phyloP scores from a whole-genome alignment of 2,113 vertebrate genomes.

The Dicerorhinus sumatrensis region DNA sequence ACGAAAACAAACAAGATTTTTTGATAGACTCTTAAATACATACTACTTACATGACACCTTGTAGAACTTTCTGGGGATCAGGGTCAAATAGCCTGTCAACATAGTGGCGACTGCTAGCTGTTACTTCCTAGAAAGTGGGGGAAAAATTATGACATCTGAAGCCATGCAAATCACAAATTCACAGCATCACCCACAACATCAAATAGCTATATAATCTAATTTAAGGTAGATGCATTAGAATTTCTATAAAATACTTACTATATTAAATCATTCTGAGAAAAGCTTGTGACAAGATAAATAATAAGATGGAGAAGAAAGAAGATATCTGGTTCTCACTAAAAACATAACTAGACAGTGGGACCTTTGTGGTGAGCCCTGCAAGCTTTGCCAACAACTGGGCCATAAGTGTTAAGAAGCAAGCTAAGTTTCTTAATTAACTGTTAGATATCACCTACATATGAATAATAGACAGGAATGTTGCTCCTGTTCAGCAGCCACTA shows the following conservation, averaged over 20 bases:
- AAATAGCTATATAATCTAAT: slow-evolving; percentile 48
- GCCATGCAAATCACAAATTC: slow-evolving; percentile 78
- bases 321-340: background rate
- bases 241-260: slow-evolving; percentile 23
- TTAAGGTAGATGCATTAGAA: slow-evolving; percentile 47
- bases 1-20: slow-evolving; percentile 74
- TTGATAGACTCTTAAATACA: slow-evolving; percentile 78
- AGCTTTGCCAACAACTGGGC: background rate
- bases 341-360: background rate
- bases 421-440: slow-evolving; percentile 27
- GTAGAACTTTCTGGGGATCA: slow-evolving; percentile 98
- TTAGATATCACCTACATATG: background rate
- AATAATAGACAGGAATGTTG: background rate
- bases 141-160: slow-evolving; percentile 83
- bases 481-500: background rate
- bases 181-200: slow-evolving; percentile 60
- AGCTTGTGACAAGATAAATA: slow-evolving; percentile 5
- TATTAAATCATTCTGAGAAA: slow-evolving; percentile 45
- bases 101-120: slow-evolving; percentile 99
- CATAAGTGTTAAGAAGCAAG: background rate
- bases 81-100: slow-evolving; percentile 99
- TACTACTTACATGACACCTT: slow-evolving; percentile 99
- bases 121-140: slow-evolving; percentile 94
- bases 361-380: background rate
- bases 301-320: slow-evolving; percentile 23